A percentile compares a stretch with the other conserved stretches of the same genome.
These are phyloP conservation scores for Pangasius larnaudii DNA, from an alignment of 2,797 vertebrate species.

Conservation along the genomic window DNA sequence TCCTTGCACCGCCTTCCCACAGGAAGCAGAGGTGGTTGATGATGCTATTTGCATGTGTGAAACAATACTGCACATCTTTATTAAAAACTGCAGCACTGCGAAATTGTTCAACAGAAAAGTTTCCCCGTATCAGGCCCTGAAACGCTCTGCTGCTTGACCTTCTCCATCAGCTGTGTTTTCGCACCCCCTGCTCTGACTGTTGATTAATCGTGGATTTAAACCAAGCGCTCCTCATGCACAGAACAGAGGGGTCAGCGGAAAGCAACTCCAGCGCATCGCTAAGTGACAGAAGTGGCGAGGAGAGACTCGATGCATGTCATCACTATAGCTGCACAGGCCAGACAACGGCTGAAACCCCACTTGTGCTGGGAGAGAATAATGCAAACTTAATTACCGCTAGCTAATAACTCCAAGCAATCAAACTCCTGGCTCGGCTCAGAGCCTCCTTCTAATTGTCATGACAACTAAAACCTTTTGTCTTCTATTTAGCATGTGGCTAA, in stretches of 20 bases:
- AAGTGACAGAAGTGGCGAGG: slow-evolving; percentile 53
- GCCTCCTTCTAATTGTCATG: slow-evolving; percentile 73
- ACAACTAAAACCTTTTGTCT: slow-evolving; percentile 71
- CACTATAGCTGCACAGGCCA: slow-evolving; percentile 61
- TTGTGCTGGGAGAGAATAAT: slow-evolving; percentile 71
- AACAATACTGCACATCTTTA: slow-evolving; percentile 4
- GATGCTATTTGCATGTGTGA: background rate
- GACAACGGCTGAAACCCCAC: slow-evolving; percentile 58
- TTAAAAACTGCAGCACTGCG: slow-evolving; percentile 6
- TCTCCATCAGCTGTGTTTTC: slow-evolving; percentile 35
- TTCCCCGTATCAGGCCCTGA: background rate
- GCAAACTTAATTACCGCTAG: slow-evolving; percentile 76
- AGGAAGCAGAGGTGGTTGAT: slow-evolving; percentile 14
- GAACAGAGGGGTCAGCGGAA: slow-evolving; percentile 53
- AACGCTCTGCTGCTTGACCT: slow-evolving; percentile 23
- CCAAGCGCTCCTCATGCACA: slow-evolving; percentile 56
- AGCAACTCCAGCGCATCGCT: slow-evolving; percentile 56
- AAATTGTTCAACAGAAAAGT: slow-evolving; percentile 9
- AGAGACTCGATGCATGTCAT: slow-evolving; percentile 17
- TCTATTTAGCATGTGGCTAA: slow-evolving; percentile 66
- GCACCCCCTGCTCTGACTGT: slow-evolving; percentile 39
- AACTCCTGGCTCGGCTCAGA: slow-evolving; percentile 68
- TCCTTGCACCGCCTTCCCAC: background rate
- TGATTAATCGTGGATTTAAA: slow-evolving; percentile 51
- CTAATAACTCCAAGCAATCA: slow-evolving; percentile 76